Percentiles rank a stretch among this genome's conserved stretches.
phyloP scores from a whole-genome alignment of 2,888 invertebrate species.

The Troilus luridus region DNA sequence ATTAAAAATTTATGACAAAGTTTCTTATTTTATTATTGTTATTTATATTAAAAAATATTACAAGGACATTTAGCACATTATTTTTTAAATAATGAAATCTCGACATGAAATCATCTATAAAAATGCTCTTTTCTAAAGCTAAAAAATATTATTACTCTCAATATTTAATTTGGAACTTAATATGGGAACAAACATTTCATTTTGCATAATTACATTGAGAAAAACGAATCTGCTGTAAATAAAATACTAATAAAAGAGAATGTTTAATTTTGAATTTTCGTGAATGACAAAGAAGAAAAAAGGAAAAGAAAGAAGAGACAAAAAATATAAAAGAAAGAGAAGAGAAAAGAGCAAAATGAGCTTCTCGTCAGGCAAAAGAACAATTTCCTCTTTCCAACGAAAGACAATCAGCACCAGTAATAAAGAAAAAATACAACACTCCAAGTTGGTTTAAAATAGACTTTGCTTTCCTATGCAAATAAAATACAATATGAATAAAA shows the following conservation, averaged over 20 bases:
- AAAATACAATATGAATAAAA: too few species aligned
- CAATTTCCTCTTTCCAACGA: slow-evolving; percentile 8
- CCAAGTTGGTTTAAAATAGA: neutral
- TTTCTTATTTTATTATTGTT: too few species aligned
- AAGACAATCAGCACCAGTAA: slow-evolving; percentile 7
- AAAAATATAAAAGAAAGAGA: slow-evolving; percentile 17
- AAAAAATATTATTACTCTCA: too few species aligned
- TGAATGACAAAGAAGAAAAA: neutral
- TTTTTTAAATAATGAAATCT: too few species aligned
- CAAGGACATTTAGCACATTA: too few species aligned
- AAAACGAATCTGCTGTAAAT: neutral
- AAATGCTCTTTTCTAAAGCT: too few species aligned
- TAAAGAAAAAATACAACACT: neutral
- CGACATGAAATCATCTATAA: too few species aligned
- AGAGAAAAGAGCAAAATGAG: slow-evolving; percentile 45
- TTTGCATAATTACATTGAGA: neutral
- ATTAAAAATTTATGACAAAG: too few species aligned
- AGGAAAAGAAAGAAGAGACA: neutral
- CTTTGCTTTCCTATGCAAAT: neutral
- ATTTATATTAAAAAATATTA: too few species aligned
- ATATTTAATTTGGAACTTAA: too few species aligned
- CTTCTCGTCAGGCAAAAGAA: slow-evolving; percentile 9
- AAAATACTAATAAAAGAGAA: neutral
- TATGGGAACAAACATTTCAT: neutral
- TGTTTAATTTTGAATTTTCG: neutral